Evolutionary conservation across 2,888 invertebrate genomes (phyloP), one percentile per base, ranked within the genome.

Genomic region (Agrochola circellaris): DNA sequence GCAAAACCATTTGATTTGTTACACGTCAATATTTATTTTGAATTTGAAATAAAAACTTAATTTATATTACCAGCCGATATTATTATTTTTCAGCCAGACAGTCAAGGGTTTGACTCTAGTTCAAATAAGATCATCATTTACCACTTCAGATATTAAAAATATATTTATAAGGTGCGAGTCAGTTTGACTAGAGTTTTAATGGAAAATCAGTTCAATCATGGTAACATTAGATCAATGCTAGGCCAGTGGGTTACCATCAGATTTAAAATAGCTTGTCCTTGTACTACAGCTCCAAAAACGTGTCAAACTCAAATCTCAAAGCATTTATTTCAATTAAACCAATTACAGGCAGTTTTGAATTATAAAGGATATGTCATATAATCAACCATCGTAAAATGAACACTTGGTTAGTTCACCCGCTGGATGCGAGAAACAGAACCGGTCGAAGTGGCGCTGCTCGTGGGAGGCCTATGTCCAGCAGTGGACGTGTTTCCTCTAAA

Each of bases 1-100:
- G 54, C 30, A 61, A 79, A 83, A 74, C n/a, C 69, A 67, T 80
- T 80, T 75, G 69, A 73, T 72, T 84, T 30, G 38, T 51, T 30
- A 54, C 30, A 51, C 13, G 34, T 38, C 42, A 51, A 56, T 60
- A 42, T 84, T 72, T 70, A 42, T 56, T 75, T 70, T 73, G n/a
- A 45, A 56, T 70, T 66, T 54, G 51, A 73, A 73, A 73, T 66
- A 61, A 80, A 84, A 67, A 34, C 38, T 51, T 20, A 8, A 56
- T 58, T 70, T 66, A 45, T 69, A 17, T 71, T 56, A 34, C 38
- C 38, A 23, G 4, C 34, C 38, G 13, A 45, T 70, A 34, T 81
- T 75, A 3, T 34, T 34, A 30, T 34, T 84, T 84, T 67, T 56
- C 69, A 80, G 72, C 9, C 51, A 51, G 51, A 38, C 54, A 62